Conservation (phyloP, 2,113 vertebrate genomes). For the Rhea americana region DNA sequence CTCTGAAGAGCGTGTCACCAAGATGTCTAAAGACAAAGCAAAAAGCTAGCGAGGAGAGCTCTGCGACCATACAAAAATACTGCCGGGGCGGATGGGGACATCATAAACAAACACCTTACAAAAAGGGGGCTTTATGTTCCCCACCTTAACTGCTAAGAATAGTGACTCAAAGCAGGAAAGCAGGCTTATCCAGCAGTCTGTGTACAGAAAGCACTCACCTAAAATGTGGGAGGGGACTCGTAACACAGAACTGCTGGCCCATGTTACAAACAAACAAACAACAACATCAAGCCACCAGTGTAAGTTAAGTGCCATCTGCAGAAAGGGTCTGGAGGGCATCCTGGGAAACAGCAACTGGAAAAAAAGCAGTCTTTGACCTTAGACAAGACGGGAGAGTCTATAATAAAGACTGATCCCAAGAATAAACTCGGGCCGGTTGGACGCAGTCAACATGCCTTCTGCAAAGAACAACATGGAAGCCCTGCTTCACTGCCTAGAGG, state of each 20-base stretch:
- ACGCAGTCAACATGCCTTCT: background rate
- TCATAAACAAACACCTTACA: background rate
- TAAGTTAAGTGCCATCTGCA: no score
- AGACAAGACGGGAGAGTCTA: background rate
- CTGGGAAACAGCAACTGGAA: background rate
- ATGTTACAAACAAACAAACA: background rate
- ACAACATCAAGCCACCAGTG: background rate
- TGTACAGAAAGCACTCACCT: accelerated
- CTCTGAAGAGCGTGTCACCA: accelerated
- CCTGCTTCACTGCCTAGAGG: background rate
- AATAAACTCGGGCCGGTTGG: background rate
- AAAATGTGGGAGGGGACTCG: background rate
- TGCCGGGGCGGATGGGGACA: background rate
- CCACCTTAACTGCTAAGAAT: background rate
- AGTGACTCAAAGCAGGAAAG: background rate
- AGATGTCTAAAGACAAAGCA: background rate
- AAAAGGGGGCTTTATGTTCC: background rate
- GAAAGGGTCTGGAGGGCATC: background rate
- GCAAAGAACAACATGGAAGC: background rate
- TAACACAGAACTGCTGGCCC: background rate
- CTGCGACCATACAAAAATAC: background rate
- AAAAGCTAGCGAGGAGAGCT: background rate
- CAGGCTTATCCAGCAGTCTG: background rate
- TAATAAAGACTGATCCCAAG: background rate
- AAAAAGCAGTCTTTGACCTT: background rate